phyloP scores from a whole-genome alignment of 2,113 vertebrate genomes.

The Coptodon bakossiorum region DNA sequence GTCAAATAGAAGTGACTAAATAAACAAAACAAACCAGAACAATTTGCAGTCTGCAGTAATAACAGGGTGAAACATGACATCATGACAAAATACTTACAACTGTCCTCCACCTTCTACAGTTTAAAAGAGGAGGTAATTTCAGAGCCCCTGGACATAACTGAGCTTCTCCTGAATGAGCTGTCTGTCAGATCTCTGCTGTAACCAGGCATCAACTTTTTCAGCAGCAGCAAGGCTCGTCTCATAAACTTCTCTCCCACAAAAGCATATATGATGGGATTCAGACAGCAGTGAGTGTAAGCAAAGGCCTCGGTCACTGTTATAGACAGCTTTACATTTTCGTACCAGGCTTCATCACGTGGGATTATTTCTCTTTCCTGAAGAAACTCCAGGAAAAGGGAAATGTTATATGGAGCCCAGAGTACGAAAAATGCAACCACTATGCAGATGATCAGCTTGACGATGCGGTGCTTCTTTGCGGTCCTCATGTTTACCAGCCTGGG shows the following conservation, averaged over 20 bases:
- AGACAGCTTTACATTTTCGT: accelerated
- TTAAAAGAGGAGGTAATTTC: not conserved
- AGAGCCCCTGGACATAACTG: not conserved
- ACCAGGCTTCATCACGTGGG: accelerated
- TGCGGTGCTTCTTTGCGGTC: accelerated
- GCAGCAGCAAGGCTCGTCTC: not conserved
- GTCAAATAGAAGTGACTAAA: not conserved
- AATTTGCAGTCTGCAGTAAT: not conserved
- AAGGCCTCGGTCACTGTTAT: accelerated
- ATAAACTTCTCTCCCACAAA: not conserved
- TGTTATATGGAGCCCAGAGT: accelerated
- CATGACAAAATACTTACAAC: accelerated
- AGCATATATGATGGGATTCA: accelerated
- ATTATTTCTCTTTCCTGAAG: accelerated
- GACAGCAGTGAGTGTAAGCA: not conserved
- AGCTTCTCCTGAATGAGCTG: not conserved
- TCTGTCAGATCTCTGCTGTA: not conserved
- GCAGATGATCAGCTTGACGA: not conserved
- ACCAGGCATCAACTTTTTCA: not conserved
- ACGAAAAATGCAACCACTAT: not conserved
- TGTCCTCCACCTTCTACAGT: not conserved
- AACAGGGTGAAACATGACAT: not conserved
- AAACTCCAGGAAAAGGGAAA: not conserved
- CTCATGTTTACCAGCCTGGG: accelerated
- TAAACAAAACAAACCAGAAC: not conserved